These are phyloP conservation scores for Scaptodrosophila latifasciaeformis DNA, from an alignment of 2,888 invertebrate genomes.

Conservation along the genomic window DNA sequence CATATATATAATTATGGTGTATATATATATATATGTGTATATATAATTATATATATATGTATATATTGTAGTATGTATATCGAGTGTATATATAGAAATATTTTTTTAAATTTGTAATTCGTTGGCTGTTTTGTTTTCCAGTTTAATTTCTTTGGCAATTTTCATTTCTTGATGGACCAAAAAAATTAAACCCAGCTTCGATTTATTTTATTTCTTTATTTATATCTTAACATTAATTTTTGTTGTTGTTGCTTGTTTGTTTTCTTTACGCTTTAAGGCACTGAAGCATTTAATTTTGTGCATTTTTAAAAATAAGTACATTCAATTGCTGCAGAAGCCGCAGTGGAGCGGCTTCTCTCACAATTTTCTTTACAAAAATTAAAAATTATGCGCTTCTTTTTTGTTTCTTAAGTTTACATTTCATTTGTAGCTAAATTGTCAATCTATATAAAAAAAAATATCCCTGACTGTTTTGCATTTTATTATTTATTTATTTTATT, in stretches of 20 bases:
- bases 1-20: slow-evolving; percentile 58
- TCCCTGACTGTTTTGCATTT: slow-evolving; percentile 59
- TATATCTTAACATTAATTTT: slow-evolving; percentile 16
- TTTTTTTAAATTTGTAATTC: slow-evolving; percentile 48
- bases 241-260: slow-evolving; percentile 16
- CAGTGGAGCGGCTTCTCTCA: too few relatives aligned
- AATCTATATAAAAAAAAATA: too few relatives aligned
- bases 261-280: slow-evolving; percentile 67
- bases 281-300: slow-evolving; percentile 72
- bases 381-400: slow-evolving; percentile 25
- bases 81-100: slow-evolving; percentile 47
- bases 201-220: slow-evolving; percentile 21
- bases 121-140: slow-evolving; percentile 27
- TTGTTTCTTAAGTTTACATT: too few relatives aligned
- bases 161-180: too few relatives aligned
- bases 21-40: slow-evolving; percentile 46
- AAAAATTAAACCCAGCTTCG: too few relatives aligned
- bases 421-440: too few relatives aligned
- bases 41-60: slow-evolving; percentile 32
- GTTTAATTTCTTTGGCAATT: slow-evolving; percentile 46
- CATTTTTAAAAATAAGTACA: slow-evolving; percentile 50
- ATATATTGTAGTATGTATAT: slow-evolving; percentile 44
- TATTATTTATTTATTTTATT: slow-evolving; percentile 16
- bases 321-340: slow-evolving; percentile 33
- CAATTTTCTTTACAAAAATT: slow-evolving; percentile 33